Evolutionary conservation across 1,140 invertebrate genomes (phyloP), one percentile per base, ranked within the genome.

Genomic region (Ruditapes philippinarum): DNA sequence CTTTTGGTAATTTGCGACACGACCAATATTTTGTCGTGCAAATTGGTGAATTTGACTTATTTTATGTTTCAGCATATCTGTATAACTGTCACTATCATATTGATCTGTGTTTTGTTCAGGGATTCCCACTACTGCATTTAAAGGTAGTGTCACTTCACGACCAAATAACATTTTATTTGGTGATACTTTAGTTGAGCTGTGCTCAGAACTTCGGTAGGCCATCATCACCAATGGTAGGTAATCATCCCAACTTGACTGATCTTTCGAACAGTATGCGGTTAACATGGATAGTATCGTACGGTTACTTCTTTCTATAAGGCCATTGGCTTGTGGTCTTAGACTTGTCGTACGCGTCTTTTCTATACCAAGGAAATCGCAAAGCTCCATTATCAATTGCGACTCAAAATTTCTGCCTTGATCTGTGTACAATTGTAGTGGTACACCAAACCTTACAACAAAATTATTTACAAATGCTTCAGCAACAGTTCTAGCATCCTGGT

Each of bases 371-470:
- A 42, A 36, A 22, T 87, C n/a, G 45, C 88, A 90, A 12, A 92
- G 28, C 19, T 88, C 73, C 2, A n/a, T 40, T 19, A 91, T 82
- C 9, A 93, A 22, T 45, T 76, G 17, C 1, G 78, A 83, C 38
- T 68, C 54, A 54, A 93, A 90, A 74, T 92, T 80, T 4, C 38
- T 62, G 28, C 95, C 95, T 81, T 95, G 93, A 88, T 96, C 95
- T 0, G 95, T 90, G n/a, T 94, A 86, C 0, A 96, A 88, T 38
- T 94, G 89, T 14, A 93, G 38, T 0, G 96, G 96, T 2, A 93
- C 85, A 14, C 96, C 96, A 85, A 93, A 94, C 9, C 93, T 80
- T 60, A 88, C 92, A 31, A 96, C 68, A 22, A 94, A 90, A 14
- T 95, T 80, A 42, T 94, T 68, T 1, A 95, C 90, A 22, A 96